These are phyloP conservation scores for Nerophis lumbriciformis DNA, from an alignment of 2,113 vertebrate species.

Conservation along the genomic window DNA sequence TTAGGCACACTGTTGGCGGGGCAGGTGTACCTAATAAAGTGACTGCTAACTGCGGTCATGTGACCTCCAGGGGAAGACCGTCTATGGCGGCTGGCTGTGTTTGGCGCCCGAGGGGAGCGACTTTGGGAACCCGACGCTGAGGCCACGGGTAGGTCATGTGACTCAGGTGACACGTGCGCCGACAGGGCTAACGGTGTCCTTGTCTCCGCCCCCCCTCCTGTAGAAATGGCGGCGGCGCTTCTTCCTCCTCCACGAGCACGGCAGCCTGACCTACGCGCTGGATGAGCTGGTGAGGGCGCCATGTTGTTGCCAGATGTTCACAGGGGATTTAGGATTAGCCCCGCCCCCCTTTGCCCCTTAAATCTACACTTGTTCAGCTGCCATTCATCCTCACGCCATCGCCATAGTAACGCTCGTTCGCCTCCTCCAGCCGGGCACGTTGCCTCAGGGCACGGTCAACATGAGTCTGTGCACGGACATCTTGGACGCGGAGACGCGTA, in stretches of 20 bases:
- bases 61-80: conserved; percentile 56
- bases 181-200: not conserved
- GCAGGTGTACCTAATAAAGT: too few relatives aligned
- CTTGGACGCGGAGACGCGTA: conserved; percentile 54
- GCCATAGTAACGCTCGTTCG: not conserved
- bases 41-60: not conserved
- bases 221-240: conserved; percentile 74
- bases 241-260: conserved; percentile 69
- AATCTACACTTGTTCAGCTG: not conserved
- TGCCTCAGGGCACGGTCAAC: conserved; percentile 68
- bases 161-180: not conserved
- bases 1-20: too few relatives aligned
- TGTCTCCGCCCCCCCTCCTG: not conserved
- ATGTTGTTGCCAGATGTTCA: conserved; percentile 59
- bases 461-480: conserved; percentile 59
- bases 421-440: conserved; percentile 54
- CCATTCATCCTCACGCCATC: not conserved
- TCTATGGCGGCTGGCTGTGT: conserved; percentile 70
- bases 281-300: conserved; percentile 63
- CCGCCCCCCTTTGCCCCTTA: conserved; percentile 13
- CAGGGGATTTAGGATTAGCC: conserved; percentile 54
- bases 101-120: conserved; percentile 70
- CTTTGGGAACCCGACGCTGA: conserved; percentile 65
- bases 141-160: conserved; percentile 55
- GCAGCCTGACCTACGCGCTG: conserved; percentile 65